phyloP scores from a whole-genome alignment of 1,140 invertebrate species.

The Drosophila arawakana region DNA sequence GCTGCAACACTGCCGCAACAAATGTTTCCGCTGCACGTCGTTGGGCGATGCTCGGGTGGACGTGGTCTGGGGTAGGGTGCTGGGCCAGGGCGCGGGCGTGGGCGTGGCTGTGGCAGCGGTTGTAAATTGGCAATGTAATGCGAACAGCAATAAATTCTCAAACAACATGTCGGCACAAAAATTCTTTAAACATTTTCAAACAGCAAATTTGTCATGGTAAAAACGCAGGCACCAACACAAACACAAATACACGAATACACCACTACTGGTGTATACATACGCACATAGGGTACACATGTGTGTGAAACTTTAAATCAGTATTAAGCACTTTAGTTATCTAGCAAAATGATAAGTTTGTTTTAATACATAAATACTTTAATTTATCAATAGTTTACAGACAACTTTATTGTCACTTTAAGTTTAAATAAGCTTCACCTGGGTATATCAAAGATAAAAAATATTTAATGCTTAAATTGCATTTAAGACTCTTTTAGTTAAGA shows the following conservation, averaged over 20 bases:
- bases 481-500: too few relatives aligned
- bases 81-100: not conserved
- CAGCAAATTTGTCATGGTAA: slow-evolving; percentile 60
- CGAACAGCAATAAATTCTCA: slow-evolving; percentile 40
- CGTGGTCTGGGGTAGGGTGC: not conserved
- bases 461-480: too few relatives aligned
- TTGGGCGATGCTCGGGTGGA: not conserved
- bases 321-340: too few relatives aligned
- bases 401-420: too few relatives aligned
- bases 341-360: too few relatives aligned
- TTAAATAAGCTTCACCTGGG: too few relatives aligned
- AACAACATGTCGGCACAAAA: slow-evolving; percentile 47
- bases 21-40: slow-evolving; percentile 30
- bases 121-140: slow-evolving; percentile 51
- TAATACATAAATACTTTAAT: too few relatives aligned
- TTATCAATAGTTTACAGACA: too few relatives aligned
- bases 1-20: slow-evolving; percentile 23
- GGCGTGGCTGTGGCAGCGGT: slow-evolving; percentile 18
- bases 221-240: not conserved
- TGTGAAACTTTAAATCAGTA: too few relatives aligned
- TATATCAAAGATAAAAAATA: too few relatives aligned
- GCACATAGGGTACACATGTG: not conserved
- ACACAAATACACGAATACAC: slow-evolving; percentile 1
- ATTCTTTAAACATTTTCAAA: slow-evolving; percentile 69
- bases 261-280: too few relatives aligned